phyloP scores from a whole-genome alignment of 2,888 invertebrate genomes.

The Venusia cambrica region DNA sequence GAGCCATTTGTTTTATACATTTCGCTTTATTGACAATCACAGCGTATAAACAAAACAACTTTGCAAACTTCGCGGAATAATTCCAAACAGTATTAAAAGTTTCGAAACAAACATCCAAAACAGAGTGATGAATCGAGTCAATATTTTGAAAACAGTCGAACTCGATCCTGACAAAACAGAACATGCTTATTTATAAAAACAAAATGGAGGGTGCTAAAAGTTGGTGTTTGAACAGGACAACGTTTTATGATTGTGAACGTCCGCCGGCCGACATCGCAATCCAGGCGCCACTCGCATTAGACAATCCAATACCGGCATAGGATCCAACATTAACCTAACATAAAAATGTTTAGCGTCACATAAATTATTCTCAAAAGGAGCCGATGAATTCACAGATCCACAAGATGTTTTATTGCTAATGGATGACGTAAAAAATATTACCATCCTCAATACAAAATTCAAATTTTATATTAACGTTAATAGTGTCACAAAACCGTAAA shows the following conservation, averaged over 20 bases:
- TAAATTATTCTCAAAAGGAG: conserved; percentile 72
- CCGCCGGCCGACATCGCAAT: conserved; percentile 58
- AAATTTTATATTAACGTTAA: conserved; percentile 45
- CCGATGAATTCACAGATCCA: conserved; percentile 70
- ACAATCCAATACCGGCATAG: conserved; percentile 68
- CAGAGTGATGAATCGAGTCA: conserved; percentile 41
- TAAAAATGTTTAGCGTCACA: conserved; percentile 75
- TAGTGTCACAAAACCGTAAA: conserved; percentile 54
- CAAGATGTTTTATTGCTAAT: conserved; percentile 71
- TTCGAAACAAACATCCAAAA: conserved; percentile 24
- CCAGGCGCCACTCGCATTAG: conserved; percentile 75
- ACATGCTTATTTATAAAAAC: conserved; percentile 71
- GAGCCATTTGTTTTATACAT: conserved; percentile 14
- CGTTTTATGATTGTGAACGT: conserved; percentile 68
- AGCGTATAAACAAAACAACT: conserved; percentile 20
- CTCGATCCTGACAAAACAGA: conserved; percentile 60
- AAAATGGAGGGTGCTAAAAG: conserved; percentile 64
- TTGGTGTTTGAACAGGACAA: conserved; percentile 69
- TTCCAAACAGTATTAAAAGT: conserved; percentile 28
- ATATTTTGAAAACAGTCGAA: conserved; percentile 56
- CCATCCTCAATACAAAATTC: conserved; percentile 38
- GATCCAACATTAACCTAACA: conserved; percentile 71
- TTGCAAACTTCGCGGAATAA: conserved; percentile 17
- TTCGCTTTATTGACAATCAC: conserved; percentile 17
- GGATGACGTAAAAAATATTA: conserved; percentile 42